These are phyloP conservation scores for Oreohelix idahoensis DNA, from an alignment of 1,140 invertebrate species.

Conservation along the genomic window DNA sequence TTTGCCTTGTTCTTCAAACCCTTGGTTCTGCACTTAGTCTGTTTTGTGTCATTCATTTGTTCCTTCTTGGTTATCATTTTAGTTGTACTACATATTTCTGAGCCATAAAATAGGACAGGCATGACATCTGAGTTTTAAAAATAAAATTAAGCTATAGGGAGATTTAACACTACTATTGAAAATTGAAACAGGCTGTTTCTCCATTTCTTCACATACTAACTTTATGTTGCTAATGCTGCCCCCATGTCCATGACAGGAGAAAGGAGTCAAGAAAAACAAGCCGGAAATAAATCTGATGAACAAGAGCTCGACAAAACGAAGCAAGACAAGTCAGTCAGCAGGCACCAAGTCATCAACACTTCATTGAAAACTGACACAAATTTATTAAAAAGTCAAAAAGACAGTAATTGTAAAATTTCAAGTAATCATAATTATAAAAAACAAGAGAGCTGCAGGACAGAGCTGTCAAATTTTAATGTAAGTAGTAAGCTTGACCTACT, in stretches of 20 bases:
- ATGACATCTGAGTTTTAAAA: too few relatives aligned
- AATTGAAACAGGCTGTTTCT: too few relatives aligned
- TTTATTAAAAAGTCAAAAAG: neutral
- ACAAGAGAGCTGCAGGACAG: neutral
- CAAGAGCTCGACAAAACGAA: conserved; percentile 11
- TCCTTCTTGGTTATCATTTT: too few relatives aligned
- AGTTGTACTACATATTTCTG: too few relatives aligned
- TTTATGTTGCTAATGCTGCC: neutral
- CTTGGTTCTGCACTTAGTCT: too few relatives aligned
- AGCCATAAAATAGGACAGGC: too few relatives aligned
- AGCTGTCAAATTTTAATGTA: conserved; percentile 7
- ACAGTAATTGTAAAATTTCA: neutral
- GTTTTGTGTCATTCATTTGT: too few relatives aligned
- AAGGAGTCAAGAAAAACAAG: conserved; percentile 21
- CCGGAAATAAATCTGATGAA: neutral
- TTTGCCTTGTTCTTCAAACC: too few relatives aligned
- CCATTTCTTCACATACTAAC: neutral
- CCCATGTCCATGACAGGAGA: conserved; percentile 31
- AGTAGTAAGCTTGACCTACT: neutral
- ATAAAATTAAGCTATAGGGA: too few relatives aligned
- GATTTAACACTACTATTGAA: too few relatives aligned
- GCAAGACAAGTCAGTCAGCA: conserved; percentile 6
- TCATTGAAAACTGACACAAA: conserved; percentile 14
- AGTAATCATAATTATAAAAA: conserved; percentile 14
- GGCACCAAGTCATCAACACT: conserved; percentile 11